Base-by-base conservation (phyloP, 2,113 vertebrate genomes). In the Halcyon senegalensis region DNA sequence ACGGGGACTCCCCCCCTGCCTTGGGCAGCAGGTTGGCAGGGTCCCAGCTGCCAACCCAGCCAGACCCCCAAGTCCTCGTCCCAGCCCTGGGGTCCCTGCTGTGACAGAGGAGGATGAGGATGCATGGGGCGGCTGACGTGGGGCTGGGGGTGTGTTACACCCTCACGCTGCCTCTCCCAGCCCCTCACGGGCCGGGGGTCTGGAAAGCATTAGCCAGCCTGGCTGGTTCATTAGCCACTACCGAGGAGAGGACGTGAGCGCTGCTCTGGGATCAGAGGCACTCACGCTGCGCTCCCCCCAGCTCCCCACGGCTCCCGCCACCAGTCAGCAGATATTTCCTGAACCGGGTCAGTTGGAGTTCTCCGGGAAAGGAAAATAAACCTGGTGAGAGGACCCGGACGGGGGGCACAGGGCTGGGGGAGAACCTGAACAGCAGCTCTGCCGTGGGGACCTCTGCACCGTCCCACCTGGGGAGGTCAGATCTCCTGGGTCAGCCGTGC, bases 361-460 rank as follows among this genome's bases (percentile, higher is more conserved):
- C 84, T 74, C 72, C 6, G 8, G 90, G 69, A 81, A 90, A 92
- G 83, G 78, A 80, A 90, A 94, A 96, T 35, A 59, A 84, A 76
- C 62, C 46, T 2, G 0, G 21, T 2, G 51, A 62, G 90, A 91
- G 91, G 77, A 62, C 82, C 14, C 4, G 9, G 9, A 19, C 1
- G 9, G 72, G 89, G 58, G 25, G n/a, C 39, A 28, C 9, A 1
- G 63, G 90, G 56, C 16, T 37, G 69, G 48, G 60, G 78, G 53
- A 31, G 74, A 23, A 33, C 46, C 25, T 17, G 67, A 8, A 1
- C 30, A 11, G 83, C n/a, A 6, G 50, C 27, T 28, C 19, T 15
- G 56, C 39, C 43, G 11, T 16, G 44, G 51, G 51, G 7, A 58
- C 20, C 64, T 27, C 69, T 2, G 13, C 25, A 3, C 25, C 2